phyloP scores from a whole-genome alignment of 2,888 invertebrate genomes.

The Heliconius sara region DNA sequence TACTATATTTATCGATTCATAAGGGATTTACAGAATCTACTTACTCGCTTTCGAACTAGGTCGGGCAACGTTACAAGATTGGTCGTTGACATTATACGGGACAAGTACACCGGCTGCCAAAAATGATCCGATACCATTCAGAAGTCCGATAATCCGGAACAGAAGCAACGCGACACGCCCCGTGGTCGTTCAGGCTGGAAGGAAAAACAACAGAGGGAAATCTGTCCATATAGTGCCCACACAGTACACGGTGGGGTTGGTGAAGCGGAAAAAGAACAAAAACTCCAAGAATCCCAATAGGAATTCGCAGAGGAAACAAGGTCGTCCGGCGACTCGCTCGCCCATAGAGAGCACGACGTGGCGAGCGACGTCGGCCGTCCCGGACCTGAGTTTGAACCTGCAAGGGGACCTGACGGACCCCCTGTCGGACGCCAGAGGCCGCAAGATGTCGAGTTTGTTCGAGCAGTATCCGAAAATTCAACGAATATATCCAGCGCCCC shows the following conservation, averaged over 20 bases:
- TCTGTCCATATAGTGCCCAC: constrained; percentile 71
- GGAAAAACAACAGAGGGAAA: constrained; percentile 75
- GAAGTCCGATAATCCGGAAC: constrained; percentile 74
- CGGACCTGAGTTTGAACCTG: constrained; percentile 75
- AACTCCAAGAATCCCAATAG: constrained; percentile 82
- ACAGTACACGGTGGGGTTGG: constrained; percentile 72
- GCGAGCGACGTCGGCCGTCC: constrained; percentile 60
- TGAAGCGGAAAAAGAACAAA: constrained; percentile 83
- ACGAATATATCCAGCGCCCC: constrained; percentile 89
- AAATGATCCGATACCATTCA: constrained; percentile 85
- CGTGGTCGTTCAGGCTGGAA: constrained; percentile 72
- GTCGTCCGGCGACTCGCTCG: constrained; percentile 81
- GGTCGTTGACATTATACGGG: constrained; percentile 97
- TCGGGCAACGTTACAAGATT: constrained; percentile 94
- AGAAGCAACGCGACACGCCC: constrained; percentile 76
- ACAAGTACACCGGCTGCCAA: constrained; percentile 87
- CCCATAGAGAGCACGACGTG: constrained; percentile 83
- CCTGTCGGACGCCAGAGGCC: constrained; percentile 73
- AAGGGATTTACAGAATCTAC: constrained; percentile 44
- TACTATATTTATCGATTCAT: constrained; percentile 28
- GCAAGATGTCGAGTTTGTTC: constrained; percentile 88
- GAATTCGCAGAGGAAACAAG: constrained; percentile 81
- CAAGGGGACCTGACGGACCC: constrained; percentile 73
- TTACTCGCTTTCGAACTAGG: constrained; percentile 82
- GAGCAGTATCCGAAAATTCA: constrained; percentile 90